Conservation (phyloP, 2,888 invertebrate genomes). For the Pseudococcus viburni region DNA sequence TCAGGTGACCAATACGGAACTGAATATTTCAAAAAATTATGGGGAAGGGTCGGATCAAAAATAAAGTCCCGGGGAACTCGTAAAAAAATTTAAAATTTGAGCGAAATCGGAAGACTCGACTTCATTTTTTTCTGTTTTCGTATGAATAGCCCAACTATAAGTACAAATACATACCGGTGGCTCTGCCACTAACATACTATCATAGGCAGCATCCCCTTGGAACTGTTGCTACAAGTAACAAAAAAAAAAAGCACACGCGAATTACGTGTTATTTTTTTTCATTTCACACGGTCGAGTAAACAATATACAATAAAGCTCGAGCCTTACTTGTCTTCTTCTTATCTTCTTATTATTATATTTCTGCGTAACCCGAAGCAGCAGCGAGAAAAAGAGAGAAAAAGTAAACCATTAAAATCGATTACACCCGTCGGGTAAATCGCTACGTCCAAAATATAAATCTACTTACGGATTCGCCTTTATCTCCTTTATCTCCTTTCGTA, state of each 20-base stretch:
- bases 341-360: slow-evolving; percentile 76
- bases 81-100: no score
- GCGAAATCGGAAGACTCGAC: no score
- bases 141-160: not conserved
- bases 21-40: no score
- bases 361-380: slow-evolving; percentile 11
- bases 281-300: not conserved
- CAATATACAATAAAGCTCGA: not conserved
- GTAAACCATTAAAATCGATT: slow-evolving; percentile 69
- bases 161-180: slow-evolving; percentile 62
- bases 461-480: slow-evolving; percentile 93
- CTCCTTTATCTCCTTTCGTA: slow-evolving; percentile 90
- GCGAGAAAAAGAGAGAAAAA: slow-evolving; percentile 67
- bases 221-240: slow-evolving; percentile 59
- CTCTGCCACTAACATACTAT: slow-evolving; percentile 65
- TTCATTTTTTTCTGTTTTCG: no score
- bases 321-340: slow-evolving; percentile 82
- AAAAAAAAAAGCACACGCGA: not conserved
- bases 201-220: slow-evolving; percentile 67
- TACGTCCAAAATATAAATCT: slow-evolving; percentile 12
- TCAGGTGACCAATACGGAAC: no score
- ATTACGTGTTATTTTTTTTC: slow-evolving; percentile 14
- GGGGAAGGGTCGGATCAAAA: no score
- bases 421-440: not conserved
- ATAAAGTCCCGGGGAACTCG: no score